Conservation (phyloP, 35 echinoderm and acorn worm species). For the Lytechinus variegatus region DNA sequence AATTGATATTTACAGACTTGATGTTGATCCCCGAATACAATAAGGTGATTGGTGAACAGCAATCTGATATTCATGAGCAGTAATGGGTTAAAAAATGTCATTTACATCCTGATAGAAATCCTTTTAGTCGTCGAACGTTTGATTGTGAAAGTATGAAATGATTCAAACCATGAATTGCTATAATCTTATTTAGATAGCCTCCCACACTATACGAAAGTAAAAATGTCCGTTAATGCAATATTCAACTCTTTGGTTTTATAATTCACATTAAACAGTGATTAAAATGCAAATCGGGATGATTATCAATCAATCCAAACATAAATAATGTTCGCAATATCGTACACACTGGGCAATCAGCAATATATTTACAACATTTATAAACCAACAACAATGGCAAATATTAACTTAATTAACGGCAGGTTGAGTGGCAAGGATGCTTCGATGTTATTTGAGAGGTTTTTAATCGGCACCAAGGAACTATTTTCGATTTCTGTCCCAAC, state of each 20-base stretch:
- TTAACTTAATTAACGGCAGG: neutral
- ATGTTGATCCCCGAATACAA: no score
- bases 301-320: neutral
- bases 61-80: no score
- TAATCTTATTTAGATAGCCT: neutral
- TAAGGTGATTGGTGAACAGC: no score
- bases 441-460: neutral
- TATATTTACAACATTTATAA: neutral
- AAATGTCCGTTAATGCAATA: neutral
- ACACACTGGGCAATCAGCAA: neutral
- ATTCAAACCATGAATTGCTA: neutral
- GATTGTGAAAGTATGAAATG: no score
- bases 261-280: no score
- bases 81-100: no score
- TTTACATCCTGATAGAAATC: no score
- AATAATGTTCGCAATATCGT: neutral
- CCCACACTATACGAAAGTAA: neutral
- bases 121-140: no score
- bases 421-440: neutral
- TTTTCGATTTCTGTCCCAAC: neutral
- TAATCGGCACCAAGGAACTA: neutral
- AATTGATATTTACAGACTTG: no score
- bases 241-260: no score
- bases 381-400: neutral
- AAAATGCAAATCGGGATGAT: neutral